These are phyloP conservation scores for Morphnarchus princeps DNA, from an alignment of 2,113 vertebrate species.

Conservation along the genomic window DNA sequence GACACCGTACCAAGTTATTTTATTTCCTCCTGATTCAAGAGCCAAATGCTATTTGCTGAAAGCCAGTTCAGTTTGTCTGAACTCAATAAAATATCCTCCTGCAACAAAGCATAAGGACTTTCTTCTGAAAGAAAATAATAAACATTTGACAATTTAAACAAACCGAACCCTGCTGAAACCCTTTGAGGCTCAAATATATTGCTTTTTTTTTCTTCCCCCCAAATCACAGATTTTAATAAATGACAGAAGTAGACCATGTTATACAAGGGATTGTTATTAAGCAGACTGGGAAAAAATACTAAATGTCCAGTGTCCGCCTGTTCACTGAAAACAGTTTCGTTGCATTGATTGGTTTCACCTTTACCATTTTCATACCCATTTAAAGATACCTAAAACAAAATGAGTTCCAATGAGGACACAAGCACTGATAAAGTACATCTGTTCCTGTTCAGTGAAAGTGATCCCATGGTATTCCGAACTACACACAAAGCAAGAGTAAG, in stretches of 20 bases:
- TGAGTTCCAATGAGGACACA: not conserved
- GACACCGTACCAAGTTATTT: slow-evolving; percentile 18
- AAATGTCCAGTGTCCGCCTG: not conserved
- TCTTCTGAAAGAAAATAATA: slow-evolving; percentile 51
- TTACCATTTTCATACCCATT: not conserved
- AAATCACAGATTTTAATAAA: slow-evolving; percentile 40
- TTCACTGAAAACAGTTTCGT: not conserved
- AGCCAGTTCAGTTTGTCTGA: slow-evolving; percentile 40
- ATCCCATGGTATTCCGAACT: not conserved
- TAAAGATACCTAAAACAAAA: slow-evolving; percentile 29
- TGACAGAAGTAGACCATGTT: not conserved
- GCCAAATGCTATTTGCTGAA: slow-evolving; percentile 42
- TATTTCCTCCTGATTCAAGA: slow-evolving; percentile 41
- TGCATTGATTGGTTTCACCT: not conserved
- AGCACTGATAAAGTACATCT: slow-evolving; percentile 11
- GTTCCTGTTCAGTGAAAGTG: not conserved
- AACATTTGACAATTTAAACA: slow-evolving; percentile 64
- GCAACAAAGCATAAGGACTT: not conserved
- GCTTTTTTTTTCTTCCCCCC: not conserved
- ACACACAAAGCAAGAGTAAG: not conserved
- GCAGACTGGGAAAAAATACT: not conserved
- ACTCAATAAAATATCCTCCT: slow-evolving; percentile 51
- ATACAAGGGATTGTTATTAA: not conserved
- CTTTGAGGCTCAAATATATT: not conserved
- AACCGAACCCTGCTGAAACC: slow-evolving; percentile 20